Evolutionary conservation across 2,888 invertebrate species (phyloP).

Genomic region (Neoascia interrupta): DNA sequence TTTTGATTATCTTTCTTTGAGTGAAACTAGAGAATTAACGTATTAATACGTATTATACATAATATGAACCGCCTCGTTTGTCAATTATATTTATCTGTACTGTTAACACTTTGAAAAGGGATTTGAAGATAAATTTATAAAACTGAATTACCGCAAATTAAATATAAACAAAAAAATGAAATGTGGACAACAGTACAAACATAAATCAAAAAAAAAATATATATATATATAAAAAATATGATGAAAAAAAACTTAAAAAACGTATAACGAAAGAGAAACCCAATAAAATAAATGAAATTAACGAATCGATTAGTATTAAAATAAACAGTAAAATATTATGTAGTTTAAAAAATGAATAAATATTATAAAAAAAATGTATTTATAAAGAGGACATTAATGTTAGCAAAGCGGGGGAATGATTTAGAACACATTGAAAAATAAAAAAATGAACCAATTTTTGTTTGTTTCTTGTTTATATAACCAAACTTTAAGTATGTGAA

Average conservation of each 20-base stretch:
- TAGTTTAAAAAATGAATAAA: slow-evolving; percentile 53
- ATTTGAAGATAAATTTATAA: slow-evolving; percentile 8
- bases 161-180: slow-evolving; percentile 1
- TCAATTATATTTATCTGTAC: slow-evolving; percentile 12
- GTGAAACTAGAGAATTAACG: background rate
- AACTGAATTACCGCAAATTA: slow-evolving; percentile 23
- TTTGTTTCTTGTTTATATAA: too few species aligned
- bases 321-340: slow-evolving; percentile 56
- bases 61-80: slow-evolving; percentile 6
- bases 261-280: slow-evolving; percentile 59
- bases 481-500: slow-evolving; percentile 52
- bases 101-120: slow-evolving; percentile 11
- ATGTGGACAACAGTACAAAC: slow-evolving; percentile 40
- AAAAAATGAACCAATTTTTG: slow-evolving; percentile 50
- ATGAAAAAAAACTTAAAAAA: slow-evolving; percentile 56
- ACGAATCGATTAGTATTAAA: slow-evolving; percentile 76
- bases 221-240: slow-evolving; percentile 38
- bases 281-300: slow-evolving; percentile 67
- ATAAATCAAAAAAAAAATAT: slow-evolving; percentile 41
- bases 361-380: slow-evolving; percentile 44
- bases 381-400: slow-evolving; percentile 66
- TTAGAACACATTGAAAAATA: slow-evolving; percentile 55
- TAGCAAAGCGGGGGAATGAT: slow-evolving; percentile 72
- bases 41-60: too few species aligned
- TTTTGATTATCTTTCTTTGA: background rate